These are phyloP conservation scores for Saxidomus purpurata DNA, from an alignment of 1,140 invertebrate genomes.

Conservation along the genomic window DNA sequence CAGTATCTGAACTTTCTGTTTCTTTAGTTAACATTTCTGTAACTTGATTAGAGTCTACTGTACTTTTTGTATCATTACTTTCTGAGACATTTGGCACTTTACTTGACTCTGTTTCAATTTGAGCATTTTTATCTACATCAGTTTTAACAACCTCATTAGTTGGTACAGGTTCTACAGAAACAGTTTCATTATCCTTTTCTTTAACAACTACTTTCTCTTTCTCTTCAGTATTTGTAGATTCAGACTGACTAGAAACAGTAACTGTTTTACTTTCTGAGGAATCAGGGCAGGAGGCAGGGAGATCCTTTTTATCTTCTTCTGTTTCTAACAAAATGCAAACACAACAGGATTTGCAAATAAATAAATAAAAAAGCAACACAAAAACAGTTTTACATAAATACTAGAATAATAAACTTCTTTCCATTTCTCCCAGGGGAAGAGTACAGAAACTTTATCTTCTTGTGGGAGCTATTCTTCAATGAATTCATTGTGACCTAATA, in stretches of 20 bases:
- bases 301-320: conserved; percentile 47
- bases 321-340: conserved; percentile 47
- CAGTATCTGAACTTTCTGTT: background rate
- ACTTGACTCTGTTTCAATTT: conserved; percentile 23
- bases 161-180: background rate
- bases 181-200: background rate
- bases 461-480: too few species aligned
- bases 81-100: conserved; percentile 47
- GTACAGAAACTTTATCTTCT: too few species aligned
- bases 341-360: conserved; percentile 32
- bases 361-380: conserved; percentile 17
- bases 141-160: background rate
- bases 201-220: background rate
- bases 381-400: background rate
- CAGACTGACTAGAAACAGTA: conserved; percentile 25
- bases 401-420: background rate
- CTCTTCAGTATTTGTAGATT: conserved; percentile 13
- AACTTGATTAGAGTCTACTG: background rate
- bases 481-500: too few species aligned
- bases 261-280: conserved; percentile 24
- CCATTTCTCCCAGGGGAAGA: too few species aligned
- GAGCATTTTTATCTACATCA: background rate
- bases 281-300: conserved; percentile 38
- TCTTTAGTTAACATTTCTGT: background rate
- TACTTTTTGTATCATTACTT: background rate